Base-by-base conservation (phyloP, 2,113 vertebrate species). In the Ceyx margarethae region DNA sequence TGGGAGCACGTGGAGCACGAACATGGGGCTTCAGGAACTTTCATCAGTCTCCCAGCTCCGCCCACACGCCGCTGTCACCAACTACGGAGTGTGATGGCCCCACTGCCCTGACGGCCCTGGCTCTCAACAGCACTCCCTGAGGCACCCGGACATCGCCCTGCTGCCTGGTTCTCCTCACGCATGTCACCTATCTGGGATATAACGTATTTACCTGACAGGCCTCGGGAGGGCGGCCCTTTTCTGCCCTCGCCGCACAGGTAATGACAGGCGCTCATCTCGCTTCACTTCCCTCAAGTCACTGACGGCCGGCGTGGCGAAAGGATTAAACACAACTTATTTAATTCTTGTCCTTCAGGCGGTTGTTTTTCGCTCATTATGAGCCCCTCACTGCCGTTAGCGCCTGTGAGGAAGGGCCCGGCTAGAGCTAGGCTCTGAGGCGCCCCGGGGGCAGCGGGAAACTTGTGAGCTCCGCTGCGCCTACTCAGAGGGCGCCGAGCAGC, bases 1-100 rank as follows among this genome's bases (percentile, higher is more conserved):
- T 8, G 43, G 4, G 2, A 25, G 11, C 9, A 3, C 26, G 3
- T 9, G 0, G 9, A 0, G 1, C 5, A 22, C 2, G 45, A 15
- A 7, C 53, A 13, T 11, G 1, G n/a, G 10, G 54, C 48, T 61
- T 7, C 65, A 17, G n/a, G 20, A 53, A 53, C 51, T 26, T 48
- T 48, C 21, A 48, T 48, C 46, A 11, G 22, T 22, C 46, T 48
- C 21, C 26, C 13, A 10, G 15, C 28, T 4, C 15, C 26, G 28
- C 12, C 15, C 58, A 1, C 21, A 3, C 11, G 14, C 21, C 18
- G 28, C 64, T 15, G 64, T 20, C 19, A 31, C 9, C 62, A 15
- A 10, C 18, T n/a, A 7, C 56, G 9, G 53, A 29, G 28, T 15
- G 53, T 16, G 28, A 18, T 16, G 53, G 28, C 15, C 31, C 31